Evolutionary conservation across 2,113 vertebrate species (phyloP), one percentile per base, ranked within the genome.

Genomic region (Phoenicopterus ruber): DNA sequence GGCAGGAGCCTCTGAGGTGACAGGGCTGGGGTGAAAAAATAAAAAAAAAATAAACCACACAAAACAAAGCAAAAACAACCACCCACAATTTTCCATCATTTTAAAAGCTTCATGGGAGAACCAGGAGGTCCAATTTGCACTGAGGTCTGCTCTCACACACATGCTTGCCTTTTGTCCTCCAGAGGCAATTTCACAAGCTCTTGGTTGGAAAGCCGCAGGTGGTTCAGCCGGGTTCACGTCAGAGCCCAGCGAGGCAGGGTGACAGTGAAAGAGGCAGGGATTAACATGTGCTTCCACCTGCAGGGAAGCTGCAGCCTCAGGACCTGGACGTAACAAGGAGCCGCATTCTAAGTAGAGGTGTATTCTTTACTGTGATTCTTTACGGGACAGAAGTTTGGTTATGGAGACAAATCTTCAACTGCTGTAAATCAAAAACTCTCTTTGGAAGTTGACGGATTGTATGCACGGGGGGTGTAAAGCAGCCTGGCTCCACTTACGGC

Each of bases 151-250:
- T 44, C 42, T 70, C 61, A 80, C 91, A 94, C 76, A 46, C 31
- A 18, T 52, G 58, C 42, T 95, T 74, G 26, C 36, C 36, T 46
- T 79, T 47, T 57, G 58, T 83, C 83, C 83, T 96, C 36, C 84
- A 72, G 90, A 91, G 63, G 50, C 63, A 81, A 55, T 91, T 96
- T 90, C 91, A 55, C 63, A 72, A 92, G 58, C 83, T 90, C 42
- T 52, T 82, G 28, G 21, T 19, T 61, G 50, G 73, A 88, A 28
- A 91, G 28, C 26, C 57, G 81, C 31, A 76, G 38, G 34, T 42
- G 34, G 13, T 34, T 77, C 63, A 49, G 22, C 19, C 42, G 13
- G 4, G 11, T 14, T 40, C 34, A 57, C 21, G 58, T 29, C 44
- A 38, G 6, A 87, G 38, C 55, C 59, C 29, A 13, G 26, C 29